phyloP scores from a whole-genome alignment of 2,888 invertebrate species.

The Nephrotoma flavescens region DNA sequence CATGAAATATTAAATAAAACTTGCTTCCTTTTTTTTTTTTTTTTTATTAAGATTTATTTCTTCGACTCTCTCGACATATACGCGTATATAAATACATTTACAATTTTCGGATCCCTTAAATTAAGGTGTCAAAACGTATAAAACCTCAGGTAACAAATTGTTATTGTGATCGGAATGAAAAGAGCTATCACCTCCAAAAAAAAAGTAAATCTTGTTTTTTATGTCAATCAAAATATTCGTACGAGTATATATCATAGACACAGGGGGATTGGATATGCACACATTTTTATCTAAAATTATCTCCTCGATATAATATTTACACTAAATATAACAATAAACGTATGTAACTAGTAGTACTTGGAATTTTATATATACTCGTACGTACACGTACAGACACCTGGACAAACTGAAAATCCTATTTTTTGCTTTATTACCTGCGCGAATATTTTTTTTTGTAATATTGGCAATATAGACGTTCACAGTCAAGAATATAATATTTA shows the following conservation, averaged over 20 bases:
- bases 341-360: background rate
- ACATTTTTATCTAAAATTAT: background rate
- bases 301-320: background rate
- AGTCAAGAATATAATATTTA: background rate
- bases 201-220: background rate
- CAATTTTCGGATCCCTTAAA: background rate
- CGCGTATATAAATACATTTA: too few relatives aligned
- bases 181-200: background rate
- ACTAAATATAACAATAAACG: background rate
- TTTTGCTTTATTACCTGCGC: background rate
- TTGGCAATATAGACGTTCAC: background rate
- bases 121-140: slow-evolving; percentile 1
- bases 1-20: background rate
- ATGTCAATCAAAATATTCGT: background rate
- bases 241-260: background rate
- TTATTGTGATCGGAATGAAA: background rate
- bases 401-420: background rate
- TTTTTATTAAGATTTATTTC: background rate
- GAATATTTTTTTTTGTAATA: background rate
- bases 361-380: background rate
- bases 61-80: background rate
- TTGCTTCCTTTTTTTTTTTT: background rate
- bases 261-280: background rate
- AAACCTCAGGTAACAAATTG: slow-evolving; percentile 3
- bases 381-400: background rate